Base-by-base conservation (phyloP, 2,113 vertebrate genomes). In the Neogobius melanostomus region DNA sequence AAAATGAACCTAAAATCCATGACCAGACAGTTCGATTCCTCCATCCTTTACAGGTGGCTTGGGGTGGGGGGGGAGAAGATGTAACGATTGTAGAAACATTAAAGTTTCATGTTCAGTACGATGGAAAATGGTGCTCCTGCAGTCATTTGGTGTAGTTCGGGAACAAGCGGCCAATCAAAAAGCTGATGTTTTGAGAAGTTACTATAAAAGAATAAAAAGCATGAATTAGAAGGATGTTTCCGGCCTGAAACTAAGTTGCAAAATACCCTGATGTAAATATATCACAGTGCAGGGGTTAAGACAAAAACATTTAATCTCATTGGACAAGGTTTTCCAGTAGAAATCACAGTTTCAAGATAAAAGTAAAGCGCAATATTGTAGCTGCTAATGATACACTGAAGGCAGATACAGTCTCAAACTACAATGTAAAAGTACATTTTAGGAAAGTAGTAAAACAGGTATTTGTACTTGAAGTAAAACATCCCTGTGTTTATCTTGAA, bases 101-200 rank as follows among this genome's bases (percentile, higher is more conserved):
- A 21, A 21, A 21, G 21, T 49, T 69, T 84, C 54, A 21, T 47
- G 77, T 86, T 52, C 79, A 79, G 66, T 72, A 75, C 68, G 80
- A 79, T 85, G 83, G 71, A 85, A 78, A 76, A 69, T 67, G 66
- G 69, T 62, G 65, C 68, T 79, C 85, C 75, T 15, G 71, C 60
- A 2, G 75, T 87, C 71, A 70, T 76, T 72, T 64, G 75, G 73
- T 60, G 63, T 63, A 67, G 5, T 85, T 81, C 69, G 51, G 63
- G 53, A 83, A 81, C 81, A 83, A 80, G 80, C 82, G 77, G 78
- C 78, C 81, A 75, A 60, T 70, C 66, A 62, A 77, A 80, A 84
- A 76, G 81, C 71, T 87, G 65, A 63, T 76, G 66, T 66, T 85
- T 3, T 68, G 72, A 63, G 72, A 68, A 12, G 75, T 91, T 90